These are phyloP conservation scores for Ammodytes marinus DNA, from an alignment of 2,113 vertebrate species.

Conservation along the genomic window DNA sequence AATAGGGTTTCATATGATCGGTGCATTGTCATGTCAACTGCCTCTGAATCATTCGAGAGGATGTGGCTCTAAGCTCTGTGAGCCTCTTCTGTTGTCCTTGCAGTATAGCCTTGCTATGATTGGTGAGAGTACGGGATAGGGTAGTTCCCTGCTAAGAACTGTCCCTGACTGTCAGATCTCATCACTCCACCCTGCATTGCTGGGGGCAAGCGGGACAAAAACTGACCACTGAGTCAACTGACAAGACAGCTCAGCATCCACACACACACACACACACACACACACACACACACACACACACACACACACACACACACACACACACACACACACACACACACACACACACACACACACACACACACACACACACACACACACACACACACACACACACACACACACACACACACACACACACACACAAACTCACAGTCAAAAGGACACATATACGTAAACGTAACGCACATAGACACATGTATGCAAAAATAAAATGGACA, in stretches of 20 bases:
- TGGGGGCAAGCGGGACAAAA: constrained; percentile 69
- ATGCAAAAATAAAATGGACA: constrained; percentile 57
- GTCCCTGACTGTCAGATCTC: constrained; percentile 77
- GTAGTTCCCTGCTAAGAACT: constrained; percentile 65
- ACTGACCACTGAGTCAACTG: constrained; percentile 84
- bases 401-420: constrained; percentile 27
- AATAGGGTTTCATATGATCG: constrained; percentile 40
- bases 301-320: constrained; percentile 23
- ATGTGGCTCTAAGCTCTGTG: constrained; percentile 43
- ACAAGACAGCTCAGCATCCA: constrained; percentile 80
- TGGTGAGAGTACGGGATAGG: constrained; percentile 54
- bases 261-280: constrained; percentile 17
- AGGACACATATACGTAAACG: not conserved
- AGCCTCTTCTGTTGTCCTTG: constrained; percentile 37
- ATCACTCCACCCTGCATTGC: constrained; percentile 68
- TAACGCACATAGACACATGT: constrained; percentile 41
- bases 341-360: constrained; percentile 38
- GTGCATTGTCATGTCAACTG: constrained; percentile 36
- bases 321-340: constrained; percentile 36
- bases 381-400: constrained; percentile 16
- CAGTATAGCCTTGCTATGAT: constrained; percentile 38
- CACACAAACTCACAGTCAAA: constrained; percentile 28
- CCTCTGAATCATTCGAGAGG: constrained; percentile 45
- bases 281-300: constrained; percentile 10
- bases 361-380: constrained; percentile 34